Percentiles rank a stretch among this genome's conserved stretches.
Evolutionary conservation across 2,797 vertebrate genomes (phyloP).

Genomic region (Gallinago stenura): DNA sequence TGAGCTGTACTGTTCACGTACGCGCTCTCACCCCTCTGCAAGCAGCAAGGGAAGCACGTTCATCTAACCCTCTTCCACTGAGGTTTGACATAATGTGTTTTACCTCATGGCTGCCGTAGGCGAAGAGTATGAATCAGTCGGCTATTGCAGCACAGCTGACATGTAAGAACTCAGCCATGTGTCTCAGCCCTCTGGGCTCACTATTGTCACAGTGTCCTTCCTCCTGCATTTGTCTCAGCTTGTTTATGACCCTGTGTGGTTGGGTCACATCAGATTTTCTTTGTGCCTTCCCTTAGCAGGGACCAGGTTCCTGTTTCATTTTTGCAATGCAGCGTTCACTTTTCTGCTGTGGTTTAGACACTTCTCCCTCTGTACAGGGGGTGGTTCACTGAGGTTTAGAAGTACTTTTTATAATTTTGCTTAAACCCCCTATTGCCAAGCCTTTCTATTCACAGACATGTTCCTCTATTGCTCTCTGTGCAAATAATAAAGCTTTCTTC

Average conservation of each 20-base stretch:
- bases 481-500: not conserved
- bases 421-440: not conserved
- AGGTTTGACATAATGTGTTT: constrained; percentile 2
- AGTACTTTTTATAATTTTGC: not conserved
- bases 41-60: not conserved
- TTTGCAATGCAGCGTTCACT: not conserved
- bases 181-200: constrained; percentile 25
- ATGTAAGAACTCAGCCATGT: constrained; percentile 47
- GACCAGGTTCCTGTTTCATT: not conserved
- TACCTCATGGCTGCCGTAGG: constrained; percentile 11
- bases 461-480: not conserved
- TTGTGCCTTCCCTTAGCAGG: not conserved
- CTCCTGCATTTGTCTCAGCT: not conserved
- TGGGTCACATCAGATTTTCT: constrained; percentile 43
- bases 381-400: not conserved
- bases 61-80: not conserved
- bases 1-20: not conserved
- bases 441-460: not conserved
- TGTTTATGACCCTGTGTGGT: not conserved
- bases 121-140: constrained; percentile 20
- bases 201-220: constrained; percentile 49
- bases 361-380: not conserved
- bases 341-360: not conserved
- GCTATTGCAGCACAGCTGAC: constrained; percentile 42
- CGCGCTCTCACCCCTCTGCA: not conserved